Conservation (phyloP, 2,888 invertebrate species). For the Osmoderma eremita region DNA sequence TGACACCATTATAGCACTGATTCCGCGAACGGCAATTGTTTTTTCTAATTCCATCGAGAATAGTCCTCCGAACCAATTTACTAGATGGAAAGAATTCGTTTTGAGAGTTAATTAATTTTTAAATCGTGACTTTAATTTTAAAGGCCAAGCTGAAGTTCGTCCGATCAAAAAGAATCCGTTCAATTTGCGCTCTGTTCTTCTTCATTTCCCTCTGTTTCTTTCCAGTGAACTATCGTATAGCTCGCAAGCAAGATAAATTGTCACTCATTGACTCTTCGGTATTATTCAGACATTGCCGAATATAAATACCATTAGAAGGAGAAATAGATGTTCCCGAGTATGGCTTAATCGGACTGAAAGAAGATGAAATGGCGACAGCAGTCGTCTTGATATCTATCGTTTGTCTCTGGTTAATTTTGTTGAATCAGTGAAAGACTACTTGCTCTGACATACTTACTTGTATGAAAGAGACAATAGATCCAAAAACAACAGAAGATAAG, state of each 20-base stretch:
- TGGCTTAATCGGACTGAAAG: conserved; percentile 17
- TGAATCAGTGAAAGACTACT: too few species aligned
- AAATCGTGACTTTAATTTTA: conserved; percentile 36
- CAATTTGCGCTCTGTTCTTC: not conserved
- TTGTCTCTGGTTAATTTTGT: conserved; percentile 28
- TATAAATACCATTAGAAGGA: conserved; percentile 25
- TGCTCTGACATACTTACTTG: too few species aligned
- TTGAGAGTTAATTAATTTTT: conserved; percentile 32
- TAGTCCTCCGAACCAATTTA: conserved; percentile 25
- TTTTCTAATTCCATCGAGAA: conserved; percentile 16
- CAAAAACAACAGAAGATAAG: too few species aligned
- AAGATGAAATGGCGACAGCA: conserved; percentile 2
- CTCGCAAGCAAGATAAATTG: conserved; percentile 28
- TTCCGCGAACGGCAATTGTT: conserved; percentile 14
- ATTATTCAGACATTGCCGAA: conserved; percentile 20
- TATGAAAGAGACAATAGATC: too few species aligned
- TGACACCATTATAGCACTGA: conserved; percentile 6
- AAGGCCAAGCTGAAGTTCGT: conserved; percentile 5
- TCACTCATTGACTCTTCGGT: conserved; percentile 21
- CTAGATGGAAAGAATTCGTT: conserved; percentile 30
- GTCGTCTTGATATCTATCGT: conserved; percentile 13
- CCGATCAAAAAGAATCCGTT: conserved; percentile 20
- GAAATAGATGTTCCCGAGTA: conserved; percentile 23
- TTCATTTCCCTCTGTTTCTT: not conserved
- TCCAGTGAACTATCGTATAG: not conserved